Conservation (phyloP, 2,797 vertebrate species). For the Centroberyx gerrardi region DNA sequence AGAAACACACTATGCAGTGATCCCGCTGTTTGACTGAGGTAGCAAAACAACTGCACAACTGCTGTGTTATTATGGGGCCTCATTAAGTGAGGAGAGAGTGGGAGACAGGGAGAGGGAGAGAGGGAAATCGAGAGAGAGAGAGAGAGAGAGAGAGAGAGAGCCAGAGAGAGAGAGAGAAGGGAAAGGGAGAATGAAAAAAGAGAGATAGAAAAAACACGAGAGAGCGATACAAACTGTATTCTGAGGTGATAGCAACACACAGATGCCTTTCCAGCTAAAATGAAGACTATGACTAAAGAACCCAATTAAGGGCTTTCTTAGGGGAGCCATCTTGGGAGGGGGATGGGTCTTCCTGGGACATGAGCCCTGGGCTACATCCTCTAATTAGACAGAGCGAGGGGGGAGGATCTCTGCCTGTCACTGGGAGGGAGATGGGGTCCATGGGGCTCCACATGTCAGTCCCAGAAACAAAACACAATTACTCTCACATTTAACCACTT, state of each 20-base stretch:
- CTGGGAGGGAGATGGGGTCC: conserved; percentile 88
- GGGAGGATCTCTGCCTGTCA: conserved; percentile 88
- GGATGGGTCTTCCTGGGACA: conserved; percentile 87
- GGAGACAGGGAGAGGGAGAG: conserved; percentile 68
- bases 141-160: conserved; percentile 77
- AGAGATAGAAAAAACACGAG: conserved; percentile 64
- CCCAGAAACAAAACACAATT: conserved; percentile 88
- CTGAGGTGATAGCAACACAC: conserved; percentile 84
- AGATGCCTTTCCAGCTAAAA: conserved; percentile 85
- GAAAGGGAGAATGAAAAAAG: conserved; percentile 29
- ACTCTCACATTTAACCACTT: conserved; percentile 86
- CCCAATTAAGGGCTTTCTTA: conserved; percentile 90
- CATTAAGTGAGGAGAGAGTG: conserved; percentile 88
- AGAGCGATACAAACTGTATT: conserved; percentile 81
- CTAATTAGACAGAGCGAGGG: conserved; percentile 88
- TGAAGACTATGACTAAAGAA: conserved; percentile 90
- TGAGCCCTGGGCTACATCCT: conserved; percentile 89
- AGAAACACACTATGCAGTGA: conserved; percentile 84
- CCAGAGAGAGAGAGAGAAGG: conserved; percentile 50
- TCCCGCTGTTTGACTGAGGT: conserved; percentile 89
- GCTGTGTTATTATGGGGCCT: conserved; percentile 90
- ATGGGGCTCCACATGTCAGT: conserved; percentile 86
- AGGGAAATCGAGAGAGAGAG: conserved; percentile 73
- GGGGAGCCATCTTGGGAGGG: conserved; percentile 88
- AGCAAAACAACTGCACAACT: conserved; percentile 90